Conservation (phyloP, 2,797 vertebrate genomes). For the Artibeus jamaicensis region DNA sequence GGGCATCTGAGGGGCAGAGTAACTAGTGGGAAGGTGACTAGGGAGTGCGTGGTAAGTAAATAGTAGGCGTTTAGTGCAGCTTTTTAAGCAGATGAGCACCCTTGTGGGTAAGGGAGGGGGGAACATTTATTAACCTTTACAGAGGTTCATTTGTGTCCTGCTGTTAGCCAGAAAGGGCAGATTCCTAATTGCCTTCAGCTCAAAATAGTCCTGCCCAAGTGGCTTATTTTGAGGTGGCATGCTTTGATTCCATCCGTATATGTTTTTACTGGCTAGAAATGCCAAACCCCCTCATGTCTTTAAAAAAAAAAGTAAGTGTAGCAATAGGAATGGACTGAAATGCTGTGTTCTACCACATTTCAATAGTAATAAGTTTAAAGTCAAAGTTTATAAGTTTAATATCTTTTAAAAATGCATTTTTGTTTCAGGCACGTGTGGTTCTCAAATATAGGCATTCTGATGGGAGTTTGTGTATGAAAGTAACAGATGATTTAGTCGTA, state of each 20-base stretch:
- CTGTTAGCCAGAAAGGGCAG: not conserved
- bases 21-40: not conserved
- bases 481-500: conserved; percentile 96
- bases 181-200: not conserved
- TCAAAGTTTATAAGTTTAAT: too few species aligned
- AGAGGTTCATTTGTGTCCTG: not conserved
- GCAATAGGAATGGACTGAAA: not conserved
- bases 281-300: not conserved
- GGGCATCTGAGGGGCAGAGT: not conserved
- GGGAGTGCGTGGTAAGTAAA: too few species aligned
- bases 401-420: conserved; percentile 62
- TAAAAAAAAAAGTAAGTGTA: not conserved
- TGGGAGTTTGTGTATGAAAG: conserved; percentile 96
- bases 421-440: conserved; percentile 93
- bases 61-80: not conserved
- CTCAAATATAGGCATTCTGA: conserved; percentile 97
- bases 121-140: not conserved
- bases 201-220: not conserved
- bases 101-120: not conserved
- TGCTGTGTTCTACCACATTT: not conserved
- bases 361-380: not conserved
- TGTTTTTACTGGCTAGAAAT: not conserved
- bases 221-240: not conserved
- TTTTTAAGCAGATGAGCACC: not conserved
- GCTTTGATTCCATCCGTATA: not conserved